Conservation (phyloP, 2,797 vertebrate genomes). For the Chloroceryle inda region DNA sequence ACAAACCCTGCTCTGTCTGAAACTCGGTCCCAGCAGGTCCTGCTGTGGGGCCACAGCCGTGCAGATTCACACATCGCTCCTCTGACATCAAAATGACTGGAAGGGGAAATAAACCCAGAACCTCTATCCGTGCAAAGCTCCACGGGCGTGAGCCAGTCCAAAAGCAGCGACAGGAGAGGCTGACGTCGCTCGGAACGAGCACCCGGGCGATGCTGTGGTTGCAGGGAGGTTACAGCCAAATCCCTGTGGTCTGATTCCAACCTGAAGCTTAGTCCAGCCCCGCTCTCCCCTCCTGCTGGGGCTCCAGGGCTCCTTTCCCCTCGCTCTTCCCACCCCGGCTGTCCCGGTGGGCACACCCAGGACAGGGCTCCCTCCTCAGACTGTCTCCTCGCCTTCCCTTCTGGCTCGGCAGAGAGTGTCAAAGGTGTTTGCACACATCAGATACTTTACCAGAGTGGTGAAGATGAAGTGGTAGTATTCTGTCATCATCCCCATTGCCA, state of each 20-base stretch:
- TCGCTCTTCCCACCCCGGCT: background rate
- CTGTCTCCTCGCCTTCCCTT: background rate
- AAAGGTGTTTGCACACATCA: background rate
- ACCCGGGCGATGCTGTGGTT: fast-evolving
- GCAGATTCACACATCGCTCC: background rate
- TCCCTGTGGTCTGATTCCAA: background rate
- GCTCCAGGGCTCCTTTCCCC: background rate
- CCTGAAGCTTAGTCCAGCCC: background rate
- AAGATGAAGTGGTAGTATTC: constrained; percentile 99
- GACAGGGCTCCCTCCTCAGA: background rate
- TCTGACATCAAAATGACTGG: background rate
- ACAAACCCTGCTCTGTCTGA: background rate
- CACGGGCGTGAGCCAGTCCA: background rate
- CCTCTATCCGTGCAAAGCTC: background rate
- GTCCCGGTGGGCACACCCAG: background rate
- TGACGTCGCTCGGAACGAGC: fast-evolving
- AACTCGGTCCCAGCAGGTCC: background rate
- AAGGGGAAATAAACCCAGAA: background rate
- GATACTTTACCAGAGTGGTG: constrained; percentile 97
- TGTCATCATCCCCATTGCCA: constrained; percentile 99
- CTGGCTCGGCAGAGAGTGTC: fast-evolving
- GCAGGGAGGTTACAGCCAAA: background rate
- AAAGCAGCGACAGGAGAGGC: background rate
- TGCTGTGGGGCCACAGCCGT: background rate
- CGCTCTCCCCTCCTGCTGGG: background rate